phyloP scores from a whole-genome alignment of 30 jellyfish, hydroid and myxozoan genomes.

The Pseudorhiza aurosa region DNA sequence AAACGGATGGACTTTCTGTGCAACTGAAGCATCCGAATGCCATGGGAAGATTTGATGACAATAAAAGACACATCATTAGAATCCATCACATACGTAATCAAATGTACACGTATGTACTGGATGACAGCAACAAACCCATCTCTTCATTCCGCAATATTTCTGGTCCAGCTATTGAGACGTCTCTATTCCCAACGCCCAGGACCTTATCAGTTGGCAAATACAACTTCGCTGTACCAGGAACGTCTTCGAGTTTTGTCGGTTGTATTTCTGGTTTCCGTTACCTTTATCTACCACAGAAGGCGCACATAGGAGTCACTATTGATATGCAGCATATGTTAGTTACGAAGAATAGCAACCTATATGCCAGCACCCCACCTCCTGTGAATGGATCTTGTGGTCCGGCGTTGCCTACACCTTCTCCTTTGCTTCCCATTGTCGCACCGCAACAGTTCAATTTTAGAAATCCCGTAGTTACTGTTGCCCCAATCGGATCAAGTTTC shows the following conservation, averaged over 20 bases:
- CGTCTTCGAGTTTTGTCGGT: conserved; percentile 53
- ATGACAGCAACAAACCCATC: conserved; percentile 55
- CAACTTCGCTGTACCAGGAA: conserved; percentile 6
- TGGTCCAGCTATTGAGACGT: neutral
- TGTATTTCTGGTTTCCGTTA: conserved; percentile 70
- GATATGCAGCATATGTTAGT: conserved; percentile 22
- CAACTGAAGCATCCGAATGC: conserved; percentile 39
- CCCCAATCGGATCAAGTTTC: conserved; percentile 51
- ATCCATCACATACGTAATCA: conserved; percentile 63
- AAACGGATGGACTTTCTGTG: conserved; percentile 41
- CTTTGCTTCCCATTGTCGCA: conserved; percentile 68
- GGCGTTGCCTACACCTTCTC: conserved; percentile 53
- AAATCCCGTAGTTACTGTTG: conserved; percentile 70
- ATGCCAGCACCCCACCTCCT: conserved; percentile 22
- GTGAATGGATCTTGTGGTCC: conserved; percentile 54
- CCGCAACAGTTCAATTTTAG: conserved; percentile 75
- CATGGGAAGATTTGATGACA: conserved; percentile 55
- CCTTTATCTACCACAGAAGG: conserved; percentile 51
- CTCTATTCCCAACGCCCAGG: conserved; percentile 36
- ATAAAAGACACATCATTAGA: conserved; percentile 54
- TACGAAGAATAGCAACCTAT: neutral
- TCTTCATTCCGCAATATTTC: conserved; percentile 23
- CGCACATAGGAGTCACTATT: conserved; percentile 48
- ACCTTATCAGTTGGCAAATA: conserved; percentile 35
- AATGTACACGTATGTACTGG: conserved; percentile 48